Conservation (phyloP, 2,888 invertebrate genomes). For the Apamea crenata region DNA sequence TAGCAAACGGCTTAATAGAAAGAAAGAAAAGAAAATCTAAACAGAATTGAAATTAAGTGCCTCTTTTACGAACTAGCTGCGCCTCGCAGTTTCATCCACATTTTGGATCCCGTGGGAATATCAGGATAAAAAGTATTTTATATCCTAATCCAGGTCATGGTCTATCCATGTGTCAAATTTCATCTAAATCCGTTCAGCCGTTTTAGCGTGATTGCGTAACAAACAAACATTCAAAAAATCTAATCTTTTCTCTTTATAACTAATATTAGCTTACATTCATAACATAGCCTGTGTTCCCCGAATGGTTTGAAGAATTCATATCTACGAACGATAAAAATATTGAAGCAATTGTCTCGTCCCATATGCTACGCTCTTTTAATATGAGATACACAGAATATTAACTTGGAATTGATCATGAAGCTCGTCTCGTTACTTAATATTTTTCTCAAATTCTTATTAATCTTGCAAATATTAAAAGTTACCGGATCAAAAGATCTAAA, state of each 20-base stretch:
- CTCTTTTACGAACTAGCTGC: background rate
- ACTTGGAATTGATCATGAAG: slow-evolving; percentile 11
- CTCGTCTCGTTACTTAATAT: background rate
- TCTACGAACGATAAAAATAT: background rate
- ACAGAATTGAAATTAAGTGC: background rate
- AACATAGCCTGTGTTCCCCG: background rate
- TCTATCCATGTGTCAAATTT: too few relatives aligned
- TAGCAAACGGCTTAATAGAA: background rate
- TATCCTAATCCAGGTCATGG: background rate
- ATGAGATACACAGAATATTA: background rate
- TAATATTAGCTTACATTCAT: background rate
- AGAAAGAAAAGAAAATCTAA: background rate
- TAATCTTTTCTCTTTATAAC: background rate
- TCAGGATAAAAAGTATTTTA: background rate
- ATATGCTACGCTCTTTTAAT: background rate
- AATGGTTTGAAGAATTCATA: background rate
- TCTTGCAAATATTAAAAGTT: background rate
- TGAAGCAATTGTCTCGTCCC: slow-evolving; percentile 12
- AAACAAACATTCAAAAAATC: background rate
- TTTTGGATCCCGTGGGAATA: background rate
- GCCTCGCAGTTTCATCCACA: background rate
- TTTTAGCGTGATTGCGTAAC: background rate
- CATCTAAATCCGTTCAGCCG: background rate
- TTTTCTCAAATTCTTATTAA: slow-evolving; percentile 8
- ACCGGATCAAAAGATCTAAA: background rate